A percentile compares a stretch with the other conserved stretches of the same genome.
Conservation (phyloP, 2,888 invertebrate species). For the Fissipunctia ypsillon region DNA sequence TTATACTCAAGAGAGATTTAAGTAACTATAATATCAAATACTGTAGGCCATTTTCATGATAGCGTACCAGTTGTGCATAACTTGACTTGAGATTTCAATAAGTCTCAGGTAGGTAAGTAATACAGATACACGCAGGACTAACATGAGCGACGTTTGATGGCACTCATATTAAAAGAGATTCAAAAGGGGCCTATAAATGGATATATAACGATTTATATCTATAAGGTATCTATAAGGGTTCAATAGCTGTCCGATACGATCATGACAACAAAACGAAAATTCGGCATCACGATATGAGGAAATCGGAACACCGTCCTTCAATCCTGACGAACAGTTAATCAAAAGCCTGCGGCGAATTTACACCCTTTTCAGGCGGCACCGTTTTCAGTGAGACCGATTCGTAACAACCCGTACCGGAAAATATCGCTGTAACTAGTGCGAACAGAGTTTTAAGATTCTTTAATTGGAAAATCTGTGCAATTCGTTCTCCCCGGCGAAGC, state of each 20-base stretch:
- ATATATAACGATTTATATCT: no score
- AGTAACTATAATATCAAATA: not conserved
- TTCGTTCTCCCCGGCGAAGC: not conserved
- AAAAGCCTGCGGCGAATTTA: slow-evolving; percentile 15
- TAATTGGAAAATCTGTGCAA: not conserved
- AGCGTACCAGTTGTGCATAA: not conserved
- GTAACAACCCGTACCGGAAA: not conserved
- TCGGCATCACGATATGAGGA: not conserved
- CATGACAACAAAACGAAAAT: slow-evolving; percentile 5
- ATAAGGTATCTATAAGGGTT: no score
- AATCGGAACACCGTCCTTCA: not conserved
- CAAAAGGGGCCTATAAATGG: not conserved
- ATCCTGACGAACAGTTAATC: slow-evolving; percentile 20
- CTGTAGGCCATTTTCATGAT: not conserved
- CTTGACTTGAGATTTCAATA: not conserved
- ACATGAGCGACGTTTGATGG: not conserved
- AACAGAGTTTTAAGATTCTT: not conserved
- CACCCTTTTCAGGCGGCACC: not conserved
- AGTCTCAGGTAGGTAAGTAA: no score
- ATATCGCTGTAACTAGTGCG: not conserved
- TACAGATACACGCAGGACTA: not conserved
- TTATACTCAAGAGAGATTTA: not conserved
- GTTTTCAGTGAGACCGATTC: not conserved
- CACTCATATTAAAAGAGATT: not conserved
- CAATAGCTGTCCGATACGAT: not conserved